Conservation (phyloP, 2,113 vertebrate genomes). For the Mustela lutreola region DNA sequence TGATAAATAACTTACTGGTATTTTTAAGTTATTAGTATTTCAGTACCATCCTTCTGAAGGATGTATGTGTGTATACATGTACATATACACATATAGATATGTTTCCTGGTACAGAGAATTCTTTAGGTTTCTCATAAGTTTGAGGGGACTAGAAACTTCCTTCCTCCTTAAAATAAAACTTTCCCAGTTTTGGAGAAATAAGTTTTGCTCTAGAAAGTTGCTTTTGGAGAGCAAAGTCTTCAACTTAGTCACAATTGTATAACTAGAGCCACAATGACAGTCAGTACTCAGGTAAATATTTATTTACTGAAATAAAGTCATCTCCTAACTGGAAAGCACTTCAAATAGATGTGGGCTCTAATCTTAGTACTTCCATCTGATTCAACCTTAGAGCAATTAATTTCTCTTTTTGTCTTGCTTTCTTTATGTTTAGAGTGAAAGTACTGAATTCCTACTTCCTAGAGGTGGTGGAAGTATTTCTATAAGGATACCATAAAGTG, state of each 20-base stretch:
- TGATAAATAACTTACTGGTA: background rate
- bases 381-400: background rate
- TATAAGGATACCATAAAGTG: background rate
- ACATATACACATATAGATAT: background rate
- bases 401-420: background rate
- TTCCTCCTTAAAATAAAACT: background rate
- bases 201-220: background rate
- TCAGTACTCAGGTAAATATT: background rate
- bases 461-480: constrained; percentile 10
- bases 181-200: background rate
- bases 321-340: constrained; percentile 6
- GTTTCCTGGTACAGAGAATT: background rate
- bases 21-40: background rate
- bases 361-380: background rate
- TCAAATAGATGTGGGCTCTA: background rate
- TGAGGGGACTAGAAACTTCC: background rate
- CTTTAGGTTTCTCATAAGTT: background rate
- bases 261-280: background rate
- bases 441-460: background rate
- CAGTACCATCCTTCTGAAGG: background rate
- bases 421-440: background rate
- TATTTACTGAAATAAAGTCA: background rate
- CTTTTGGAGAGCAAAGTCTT: background rate
- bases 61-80: background rate
- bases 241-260: background rate